Evolutionary conservation across 2,797 vertebrate genomes (phyloP), one percentile per base, ranked within the genome.

Genomic region (Cephalopachus bancanus): DNA sequence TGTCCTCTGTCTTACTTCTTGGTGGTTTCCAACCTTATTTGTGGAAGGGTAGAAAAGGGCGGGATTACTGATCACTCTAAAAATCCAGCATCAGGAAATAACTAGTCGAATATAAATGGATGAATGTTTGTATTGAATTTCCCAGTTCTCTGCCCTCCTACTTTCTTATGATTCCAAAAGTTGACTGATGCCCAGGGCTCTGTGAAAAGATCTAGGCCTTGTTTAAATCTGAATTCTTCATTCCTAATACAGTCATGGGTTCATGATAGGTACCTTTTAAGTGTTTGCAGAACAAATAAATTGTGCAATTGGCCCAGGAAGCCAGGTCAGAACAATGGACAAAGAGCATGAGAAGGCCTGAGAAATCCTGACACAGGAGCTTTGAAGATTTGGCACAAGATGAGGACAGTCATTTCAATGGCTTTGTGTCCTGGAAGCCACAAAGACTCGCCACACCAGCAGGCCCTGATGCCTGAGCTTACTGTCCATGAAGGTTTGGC

Each of bases 151-250:
- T 86, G 55, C 67, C 71, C 64, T 76, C n/a, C 24, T 60, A 2
- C 22, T 96, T 94, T 72, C 53, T 76, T 89, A 37, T 22, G n/a
- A 95, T 83, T 71, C 33, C 9, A 84, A 64, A 69, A 60, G 37
- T n/a, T 49, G 83, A 30, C 71, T 95, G 37, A 71, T 78, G 89
- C 89, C 85, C 65, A 96, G 91, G 37, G 22, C 67, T 95, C 53
- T 59, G n/a, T 80, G 37, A 76, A 90, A 88, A 96, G 7, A 10
- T 19, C 53, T n/a, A 15, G 44, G 22, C 69, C 75, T 83, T 71
- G 24, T 75, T 94, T 79, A 57, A 53, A 26, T 30, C 75, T 95
- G 62, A 85, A 92, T 89, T 92, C 62, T 55, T 94, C 67, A 22
- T 20, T 3, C 33, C 16, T 65, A 67, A 65, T 75, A 67, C 2